These are phyloP conservation scores for Peromyscus melanophrys DNA, from an alignment of 2,797 vertebrate species.

Conservation along the genomic window DNA sequence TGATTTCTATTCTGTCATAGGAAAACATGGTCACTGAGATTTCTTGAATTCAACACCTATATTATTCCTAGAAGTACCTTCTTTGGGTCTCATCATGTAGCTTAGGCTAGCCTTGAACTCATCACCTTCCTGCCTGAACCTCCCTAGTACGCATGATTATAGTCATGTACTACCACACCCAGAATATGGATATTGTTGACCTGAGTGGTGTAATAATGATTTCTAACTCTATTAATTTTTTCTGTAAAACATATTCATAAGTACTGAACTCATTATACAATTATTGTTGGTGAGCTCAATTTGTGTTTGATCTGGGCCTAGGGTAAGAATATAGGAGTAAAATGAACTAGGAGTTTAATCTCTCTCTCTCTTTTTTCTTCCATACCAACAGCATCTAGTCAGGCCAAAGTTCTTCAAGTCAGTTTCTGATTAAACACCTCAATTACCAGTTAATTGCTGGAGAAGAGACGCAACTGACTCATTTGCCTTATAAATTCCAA, in stretches of 20 bases:
- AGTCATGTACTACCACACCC: not conserved
- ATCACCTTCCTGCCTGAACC: not conserved
- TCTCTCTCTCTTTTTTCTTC: slow-evolving; percentile 61
- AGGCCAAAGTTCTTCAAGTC: slow-evolving; percentile 69
- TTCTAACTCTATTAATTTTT: slow-evolving; percentile 26
- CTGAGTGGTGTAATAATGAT: slow-evolving; percentile 17
- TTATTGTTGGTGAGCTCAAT: slow-evolving; percentile 34
- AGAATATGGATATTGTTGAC: slow-evolving; percentile 10
- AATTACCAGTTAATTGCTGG: slow-evolving; percentile 82
- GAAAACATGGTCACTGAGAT: not conserved
- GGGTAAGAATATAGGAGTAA: not conserved
- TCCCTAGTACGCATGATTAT: not conserved
- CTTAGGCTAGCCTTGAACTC: not conserved
- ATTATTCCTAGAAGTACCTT: not conserved
- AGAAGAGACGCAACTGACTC: slow-evolving; percentile 75
- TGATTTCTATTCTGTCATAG: not conserved
- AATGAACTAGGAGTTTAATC: slow-evolving; percentile 29
- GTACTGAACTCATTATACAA: slow-evolving; percentile 34
- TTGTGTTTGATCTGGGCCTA: slow-evolving; percentile 55
- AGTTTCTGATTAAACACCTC: slow-evolving; percentile 80
- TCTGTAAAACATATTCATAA: not conserved
- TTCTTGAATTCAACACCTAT: not conserved
- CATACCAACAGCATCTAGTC: slow-evolving; percentile 52
- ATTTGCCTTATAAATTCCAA: slow-evolving; percentile 80
- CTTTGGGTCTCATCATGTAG: not conserved